Base-by-base conservation (phyloP, 2,113 vertebrate genomes). In the Camelus bactrianus region DNA sequence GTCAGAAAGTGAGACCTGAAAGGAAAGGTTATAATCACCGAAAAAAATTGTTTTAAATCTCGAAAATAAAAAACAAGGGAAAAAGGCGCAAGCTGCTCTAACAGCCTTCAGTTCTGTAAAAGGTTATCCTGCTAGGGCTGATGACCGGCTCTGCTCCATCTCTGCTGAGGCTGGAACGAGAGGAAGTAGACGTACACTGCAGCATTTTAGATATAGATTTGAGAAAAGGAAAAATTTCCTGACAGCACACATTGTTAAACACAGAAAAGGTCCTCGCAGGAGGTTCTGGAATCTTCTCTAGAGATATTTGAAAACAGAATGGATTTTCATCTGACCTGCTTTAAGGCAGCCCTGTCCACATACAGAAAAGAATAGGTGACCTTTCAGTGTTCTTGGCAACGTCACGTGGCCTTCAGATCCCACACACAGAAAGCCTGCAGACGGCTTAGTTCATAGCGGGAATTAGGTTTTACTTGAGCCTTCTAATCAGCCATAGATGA, bases 181-280 rank as follows among this genome's bases (percentile, higher is more conserved):
- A 75, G 35, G 64, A 88, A n/a, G 10, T 12, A 14, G 30, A 7
- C 35, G 58, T 10, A 32, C 35, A 8, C 28, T 2, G 5, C 6
- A 75, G 22, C 60, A 28, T 70, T 93, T 58, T 67, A 62, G 77
- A 64, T 83, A 93, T 82, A 60, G 19, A 81, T 67, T 89, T 82
- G 54, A 35, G 54, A 13, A 13, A 38, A 92, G 26, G n/a, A 82
- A 72, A 91, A 73, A 42, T 83, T 70, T 87, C 52, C 56, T 93
- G 42, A 80, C 35, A 79, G 64, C 58, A 67, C 28, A 65, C 54
- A 69, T 64, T 91, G 79, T 93, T 77, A 69, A 77, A 73, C 42
- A 32, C 72, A 69, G 62, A 69, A 22, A 62, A 69, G 35, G 48
- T 54, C 32, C 89, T 84, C 26, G 1, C 38, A 80, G 32, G 46